Base-by-base conservation (phyloP, 2,797 vertebrate species). In the Poecilia gillii region DNA sequence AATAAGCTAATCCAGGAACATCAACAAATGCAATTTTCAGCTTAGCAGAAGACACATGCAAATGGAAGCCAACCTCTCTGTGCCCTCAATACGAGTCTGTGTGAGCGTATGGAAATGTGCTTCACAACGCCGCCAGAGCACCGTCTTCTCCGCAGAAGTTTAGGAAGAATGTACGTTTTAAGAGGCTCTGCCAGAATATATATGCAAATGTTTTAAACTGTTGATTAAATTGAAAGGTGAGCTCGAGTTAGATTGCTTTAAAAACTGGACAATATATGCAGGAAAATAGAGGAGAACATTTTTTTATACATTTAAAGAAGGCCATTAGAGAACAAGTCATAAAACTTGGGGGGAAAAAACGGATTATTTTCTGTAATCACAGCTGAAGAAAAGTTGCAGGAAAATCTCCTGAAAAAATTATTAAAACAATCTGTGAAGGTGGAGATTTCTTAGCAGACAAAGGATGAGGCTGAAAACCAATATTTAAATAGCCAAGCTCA, bases 11-110 rank as follows among this genome's bases (percentile, higher is more conserved):
- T 94, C 92, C 91, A 41, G n/a, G 84, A 85, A 88, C 90, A 88
- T 89, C 88, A 88, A 91, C 92, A 92, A 93, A 94, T 93, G 89
- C 88, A 93, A 92, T 92, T 91, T 93, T 93, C 90, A 87, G 86
- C 81, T 91, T 93, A 93, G 83, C 71, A 87, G 79, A 75, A 85
- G 81, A 90, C 86, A 87, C 81, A 91, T 85, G 84, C 76, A 90
- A 92, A 92, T 82, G 78, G 70, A 79, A 79, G 77, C 33, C 78
- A 82, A 80, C 81, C 82, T 79, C 74, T 81, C 81, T 49, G 74
- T 3, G 23, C 59, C 84, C 73, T 81, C 76, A 68, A 13, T 75
- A 64, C 76, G 73, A 76, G 28, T 39, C 75, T 71, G 55, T 75
- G 73, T 75, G 83, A 75, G 66, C 13, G 41, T 53, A 57, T 73